These are phyloP conservation scores for Epinotia bilunana DNA, from an alignment of 2,888 invertebrate genomes.

Conservation along the genomic window DNA sequence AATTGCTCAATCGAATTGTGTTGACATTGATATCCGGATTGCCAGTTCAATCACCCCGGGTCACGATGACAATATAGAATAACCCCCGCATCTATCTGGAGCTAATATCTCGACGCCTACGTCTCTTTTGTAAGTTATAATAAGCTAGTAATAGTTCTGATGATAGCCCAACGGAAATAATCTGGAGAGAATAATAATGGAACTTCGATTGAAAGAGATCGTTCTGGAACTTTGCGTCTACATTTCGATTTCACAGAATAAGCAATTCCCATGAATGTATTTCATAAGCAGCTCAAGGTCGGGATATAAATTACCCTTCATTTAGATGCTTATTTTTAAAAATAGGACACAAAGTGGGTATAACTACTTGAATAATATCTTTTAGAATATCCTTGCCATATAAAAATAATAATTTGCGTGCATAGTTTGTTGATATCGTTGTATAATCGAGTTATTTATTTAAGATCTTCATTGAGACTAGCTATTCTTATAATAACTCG, in stretches of 20 bases:
- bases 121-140: constrained; percentile 55
- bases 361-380: too few species aligned
- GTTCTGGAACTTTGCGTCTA: not conserved
- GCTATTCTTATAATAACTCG: too few species aligned
- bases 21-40: constrained; percentile 36
- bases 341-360: too few species aligned
- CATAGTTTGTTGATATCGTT: too few species aligned
- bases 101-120: constrained; percentile 74
- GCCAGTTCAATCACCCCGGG: constrained; percentile 58
- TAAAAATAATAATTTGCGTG: too few species aligned
- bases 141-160: constrained; percentile 40
- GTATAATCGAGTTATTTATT: too few species aligned
- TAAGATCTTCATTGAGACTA: too few species aligned
- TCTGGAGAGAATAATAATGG: constrained; percentile 14
- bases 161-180: constrained; percentile 37
- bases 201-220: not conserved
- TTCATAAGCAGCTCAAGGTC: too few species aligned
- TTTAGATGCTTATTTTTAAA: too few species aligned
- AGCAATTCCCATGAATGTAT: not conserved
- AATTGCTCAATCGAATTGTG: constrained; percentile 36
- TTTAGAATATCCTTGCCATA: too few species aligned
- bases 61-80: constrained; percentile 62
- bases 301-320: too few species aligned
- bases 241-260: not conserved
- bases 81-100: constrained; percentile 67